Percentiles rank a stretch among this genome's conserved stretches.
Evolutionary conservation across 2,797 vertebrate genomes (phyloP).

Genomic region (Hoplostethus mediterraneus): DNA sequence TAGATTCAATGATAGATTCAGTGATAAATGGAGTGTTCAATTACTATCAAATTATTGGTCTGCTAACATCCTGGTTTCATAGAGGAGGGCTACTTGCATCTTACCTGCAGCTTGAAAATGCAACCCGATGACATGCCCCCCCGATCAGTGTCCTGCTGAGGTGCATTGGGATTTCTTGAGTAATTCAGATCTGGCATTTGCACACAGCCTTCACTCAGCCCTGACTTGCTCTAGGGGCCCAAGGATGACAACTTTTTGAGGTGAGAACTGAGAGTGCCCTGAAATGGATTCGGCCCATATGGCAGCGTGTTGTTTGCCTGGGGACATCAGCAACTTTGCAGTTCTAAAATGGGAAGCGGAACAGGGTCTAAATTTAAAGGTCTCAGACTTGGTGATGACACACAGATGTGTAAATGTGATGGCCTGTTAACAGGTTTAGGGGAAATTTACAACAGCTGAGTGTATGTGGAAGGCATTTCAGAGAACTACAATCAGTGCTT

Average conservation of each 20-base stretch:
- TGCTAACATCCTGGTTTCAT: no score
- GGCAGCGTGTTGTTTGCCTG: constrained; percentile 25
- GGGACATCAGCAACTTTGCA: constrained; percentile 27
- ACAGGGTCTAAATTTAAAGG: constrained; percentile 26
- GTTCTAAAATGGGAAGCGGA: constrained; percentile 49
- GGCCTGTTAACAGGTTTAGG: background rate
- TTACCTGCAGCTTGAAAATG: no score
- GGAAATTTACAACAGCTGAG: background rate
- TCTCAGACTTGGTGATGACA: constrained; percentile 20
- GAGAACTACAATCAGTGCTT: no score
- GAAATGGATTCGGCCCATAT: constrained; percentile 45
- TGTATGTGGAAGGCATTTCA: background rate
- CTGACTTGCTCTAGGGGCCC: background rate
- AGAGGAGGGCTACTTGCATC: no score
- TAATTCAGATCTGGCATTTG: background rate
- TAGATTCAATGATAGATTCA: no score
- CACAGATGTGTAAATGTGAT: background rate
- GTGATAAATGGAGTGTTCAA: no score
- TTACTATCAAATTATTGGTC: no score
- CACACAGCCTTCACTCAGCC: background rate
- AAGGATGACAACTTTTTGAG: constrained; percentile 25
- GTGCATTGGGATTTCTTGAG: background rate
- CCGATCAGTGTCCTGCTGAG: background rate
- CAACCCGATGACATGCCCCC: background rate
- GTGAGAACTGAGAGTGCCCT: constrained; percentile 33